Base-by-base conservation (phyloP, 2,113 vertebrate genomes). In the Ageneiosus marmoratus region DNA sequence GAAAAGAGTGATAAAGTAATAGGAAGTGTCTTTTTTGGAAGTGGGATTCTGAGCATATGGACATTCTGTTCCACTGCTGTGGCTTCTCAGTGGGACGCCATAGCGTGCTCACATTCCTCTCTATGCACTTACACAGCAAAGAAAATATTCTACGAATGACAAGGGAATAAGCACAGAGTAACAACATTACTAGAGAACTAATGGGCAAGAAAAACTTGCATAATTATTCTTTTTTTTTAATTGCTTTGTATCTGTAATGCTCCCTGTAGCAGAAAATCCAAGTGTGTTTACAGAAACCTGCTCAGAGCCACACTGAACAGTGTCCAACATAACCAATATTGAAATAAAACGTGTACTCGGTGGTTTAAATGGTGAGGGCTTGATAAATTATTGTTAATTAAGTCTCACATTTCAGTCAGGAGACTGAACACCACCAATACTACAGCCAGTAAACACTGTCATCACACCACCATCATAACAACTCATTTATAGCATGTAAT, bases 11-110 rank as follows among this genome's bases (percentile, higher is more conserved):
- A 53, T 55, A n/a, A 15, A 69, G 27, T 50, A 37, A 70, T 41
- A 32, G 48, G 48, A 29, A 51, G 16, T 55, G 63, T 69, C 50
- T 70, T 41, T 53, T 80, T 80, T 69, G 60, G 79, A 80, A 2
- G 27, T 62, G 58, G 41, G 29, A 16, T 27, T 9, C 5, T 50
- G 44, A 80, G 32, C 79, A 70, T 80, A 51, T 80, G 79, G 50
- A 69, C 79, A 41, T 51, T 67, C 63, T 18, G 22, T 55, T 80
- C 48, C 46, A 69, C 29, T 53, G 8, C 63, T 69, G 46, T 1
- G 53, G 34, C 53, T 58, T 65, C 46, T 80, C 60, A 53, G 62
- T 20, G 32, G 78, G 60, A 53, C 22, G n/a, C 12, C 29, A 22
- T 15, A 10, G 8, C 7, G 13, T 51, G 48, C 69, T 80, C 55